These are phyloP conservation scores for Magallana angulata DNA, from an alignment of 1,140 invertebrate species.

Conservation along the genomic window DNA sequence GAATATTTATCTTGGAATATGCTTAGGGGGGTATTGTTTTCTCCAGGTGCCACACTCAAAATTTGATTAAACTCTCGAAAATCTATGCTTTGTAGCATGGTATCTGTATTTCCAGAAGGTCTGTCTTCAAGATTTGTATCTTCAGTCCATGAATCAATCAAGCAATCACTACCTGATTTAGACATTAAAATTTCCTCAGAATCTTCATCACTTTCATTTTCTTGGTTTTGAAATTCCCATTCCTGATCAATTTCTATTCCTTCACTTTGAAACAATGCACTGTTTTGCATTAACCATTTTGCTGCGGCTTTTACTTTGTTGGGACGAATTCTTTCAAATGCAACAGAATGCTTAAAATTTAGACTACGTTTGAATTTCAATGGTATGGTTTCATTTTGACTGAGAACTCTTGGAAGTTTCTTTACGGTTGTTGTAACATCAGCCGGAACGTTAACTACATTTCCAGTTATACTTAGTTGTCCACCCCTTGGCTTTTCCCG, in stretches of 20 bases:
- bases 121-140: neutral
- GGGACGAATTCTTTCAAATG: conserved; percentile 44
- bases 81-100: neutral
- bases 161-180: neutral
- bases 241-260: conserved; percentile 38
- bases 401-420: conserved; percentile 35
- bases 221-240: conserved; percentile 18
- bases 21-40: conserved; percentile 51
- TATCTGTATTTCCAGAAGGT: conserved; percentile 42
- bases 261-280: conserved; percentile 39
- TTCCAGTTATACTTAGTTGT: conserved; percentile 47
- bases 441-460: conserved; percentile 60
- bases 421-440: conserved; percentile 46
- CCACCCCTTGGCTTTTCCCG: conserved; percentile 52
- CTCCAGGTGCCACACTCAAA: conserved; percentile 43
- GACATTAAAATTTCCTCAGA: neutral
- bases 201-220: neutral
- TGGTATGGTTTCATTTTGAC: conserved; percentile 34
- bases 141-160: neutral
- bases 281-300: conserved; percentile 48
- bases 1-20: conserved; percentile 55
- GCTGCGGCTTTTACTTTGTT: conserved; percentile 34
- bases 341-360: conserved; percentile 26
- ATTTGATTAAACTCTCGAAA: neutral
- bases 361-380: conserved; percentile 49